A percentile compares a stretch with the other conserved stretches of the same genome.
These are phyloP conservation scores for sheep (Ovis aries) DNA, from an alignment of 2,113 vertebrate genomes.

Conservation along the genomic window DNA sequence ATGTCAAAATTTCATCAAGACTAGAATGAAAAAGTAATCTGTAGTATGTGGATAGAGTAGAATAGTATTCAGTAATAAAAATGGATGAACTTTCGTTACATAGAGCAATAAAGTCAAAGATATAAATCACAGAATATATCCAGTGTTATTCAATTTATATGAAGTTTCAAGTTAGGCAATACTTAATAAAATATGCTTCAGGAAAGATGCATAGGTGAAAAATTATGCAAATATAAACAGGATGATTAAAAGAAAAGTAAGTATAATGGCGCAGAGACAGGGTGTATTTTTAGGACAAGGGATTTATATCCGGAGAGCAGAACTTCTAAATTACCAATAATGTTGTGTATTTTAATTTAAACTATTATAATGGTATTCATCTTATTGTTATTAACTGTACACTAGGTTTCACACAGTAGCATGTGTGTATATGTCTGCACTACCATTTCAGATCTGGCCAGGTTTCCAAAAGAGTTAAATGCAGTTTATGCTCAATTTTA, in stretches of 20 bases:
- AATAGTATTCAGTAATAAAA: not conserved
- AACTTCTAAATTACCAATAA: not conserved
- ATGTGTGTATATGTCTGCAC: not conserved
- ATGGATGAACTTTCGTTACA: not conserved
- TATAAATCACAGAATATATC: not conserved
- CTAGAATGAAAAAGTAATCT: not conserved
- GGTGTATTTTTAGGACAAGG: not conserved
- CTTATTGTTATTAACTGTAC: not conserved
- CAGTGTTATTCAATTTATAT: not conserved
- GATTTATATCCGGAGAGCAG: not conserved
- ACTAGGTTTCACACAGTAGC: not conserved
- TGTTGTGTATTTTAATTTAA: not conserved
- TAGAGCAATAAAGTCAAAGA: not conserved
- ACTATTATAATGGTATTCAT: not conserved
- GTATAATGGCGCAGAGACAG: fast-evolving
- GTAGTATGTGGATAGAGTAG: not conserved
- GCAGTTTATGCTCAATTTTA: not conserved
- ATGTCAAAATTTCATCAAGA: not conserved
- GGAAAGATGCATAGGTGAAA: not conserved
- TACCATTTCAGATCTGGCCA: not conserved
- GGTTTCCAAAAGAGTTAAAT: not conserved
- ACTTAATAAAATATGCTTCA: not conserved
- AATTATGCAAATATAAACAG: not conserved
- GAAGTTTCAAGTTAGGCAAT: not conserved
- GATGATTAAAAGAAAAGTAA: not conserved